Evolutionary conservation across 2,888 invertebrate genomes (phyloP), one percentile per base, ranked within the genome.

Genomic region (Dryomyza anilis): DNA sequence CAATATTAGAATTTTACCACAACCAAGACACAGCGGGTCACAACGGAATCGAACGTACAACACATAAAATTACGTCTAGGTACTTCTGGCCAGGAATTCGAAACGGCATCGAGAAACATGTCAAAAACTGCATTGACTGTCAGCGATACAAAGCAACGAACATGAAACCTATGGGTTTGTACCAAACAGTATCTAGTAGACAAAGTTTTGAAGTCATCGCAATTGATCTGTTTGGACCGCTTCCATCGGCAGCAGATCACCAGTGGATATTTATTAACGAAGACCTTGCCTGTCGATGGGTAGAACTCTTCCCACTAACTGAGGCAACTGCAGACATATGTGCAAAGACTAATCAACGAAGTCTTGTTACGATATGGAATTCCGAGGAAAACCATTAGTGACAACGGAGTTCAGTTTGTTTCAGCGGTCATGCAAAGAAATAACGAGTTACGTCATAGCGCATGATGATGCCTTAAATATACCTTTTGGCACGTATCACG

Each of bases 111-210:
- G n/a, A n/a, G n/a, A n/a, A n/a, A n/a, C n/a, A n/a, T n/a, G n/a
- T n/a, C n/a, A n/a, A n/a, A n/a, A n/a, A n/a, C n/a, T n/a, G n/a
- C n/a, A n/a, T n/a, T n/a, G n/a, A n/a, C n/a, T 33, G 55, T 21
- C 55, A 39, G 43, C 10, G 56, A 23, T 56, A 25, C n/a, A 56
- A 56, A 25, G 39, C 56, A 4, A 23, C 39, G 21, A 36, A 56
- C 23, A 21, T 56, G 23, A 56, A 56, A 10, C 56, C 56, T 21
- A 12, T 14, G 8, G 56, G 21, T 33, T 25, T 55, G 3, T 21
- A 12, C 19, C 33, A 55, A 33, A 55, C 55, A 36, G 25, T 21
- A 12, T 33, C 19, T 21, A 55, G 33, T 25, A 33, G 19, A 10
- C 33, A 55, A 19, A 6, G 55, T 21, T 55, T 55, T 21, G 55